Evolutionary conservation across 2,888 invertebrate species (phyloP), one percentile per base, ranked within the genome.

Genomic region (Meloe dianella): DNA sequence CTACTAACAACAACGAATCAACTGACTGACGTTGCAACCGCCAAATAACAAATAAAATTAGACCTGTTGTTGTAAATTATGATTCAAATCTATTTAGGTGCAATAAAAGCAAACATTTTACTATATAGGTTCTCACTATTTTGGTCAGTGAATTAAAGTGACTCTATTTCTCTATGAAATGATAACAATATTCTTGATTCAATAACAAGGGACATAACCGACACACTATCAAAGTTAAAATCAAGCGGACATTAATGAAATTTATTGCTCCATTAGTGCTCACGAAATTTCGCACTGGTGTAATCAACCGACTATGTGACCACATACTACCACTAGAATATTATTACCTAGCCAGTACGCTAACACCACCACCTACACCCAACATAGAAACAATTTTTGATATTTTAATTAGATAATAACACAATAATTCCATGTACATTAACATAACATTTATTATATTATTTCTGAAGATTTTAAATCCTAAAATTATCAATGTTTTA

Each of bases 251-350:
- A 70, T 70, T 67, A 70, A 67, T 60, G 47, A 41, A 67, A 70
- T 70, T 70, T 70, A 70, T 70, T 65, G 67, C 59, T 62, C 67
- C 69, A 67, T 70, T 70, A 70, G 69, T 62, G 69, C 38, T 64
- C 59, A 59, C 66, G 57, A 66, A 69, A 69, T 66, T 69, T 65
- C 60, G 60, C 47, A 47, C 60, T 62, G 65, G 61, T 62, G 64
- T 62, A 64, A 65, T 64, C 64, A 63, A 41, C 14, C 63, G 66
- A 59, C 59, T 59, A 59, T 59, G 59, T 30, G 32, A 59, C 59
- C 59, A 59, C 59, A 30, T 51, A 51, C 51, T 24, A 51, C 51
- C 20, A 24, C 51, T 10, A 47, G 47, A 47, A 20, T 47, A 9
- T 47, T 47, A 47, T 47, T 47, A 47, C 47, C 47, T 22, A 47